Evolutionary conservation across 2,888 invertebrate genomes (phyloP).

Genomic region (Griposia aprilina): DNA sequence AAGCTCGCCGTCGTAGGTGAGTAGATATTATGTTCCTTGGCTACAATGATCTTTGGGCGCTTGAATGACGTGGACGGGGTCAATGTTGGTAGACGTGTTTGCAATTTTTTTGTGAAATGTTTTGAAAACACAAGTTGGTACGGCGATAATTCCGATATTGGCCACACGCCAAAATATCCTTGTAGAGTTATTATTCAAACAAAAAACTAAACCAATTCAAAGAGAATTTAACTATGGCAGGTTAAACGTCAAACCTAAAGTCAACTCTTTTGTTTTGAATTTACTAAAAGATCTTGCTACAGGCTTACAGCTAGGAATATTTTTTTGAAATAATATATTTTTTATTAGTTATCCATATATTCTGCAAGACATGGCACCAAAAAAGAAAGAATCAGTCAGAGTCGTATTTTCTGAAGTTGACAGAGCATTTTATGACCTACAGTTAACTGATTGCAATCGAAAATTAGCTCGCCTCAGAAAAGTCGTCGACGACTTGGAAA

Average conservation of each 20-base stretch:
- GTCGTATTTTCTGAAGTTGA: slow-evolving; percentile 92
- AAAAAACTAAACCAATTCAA: background rate
- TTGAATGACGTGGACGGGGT: too few relatives aligned
- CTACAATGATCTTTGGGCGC: too few relatives aligned
- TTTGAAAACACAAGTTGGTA: background rate
- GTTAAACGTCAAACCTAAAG: slow-evolving; percentile 1
- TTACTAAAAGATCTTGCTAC: background rate
- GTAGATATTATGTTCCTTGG: too few relatives aligned
- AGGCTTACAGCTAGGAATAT: background rate
- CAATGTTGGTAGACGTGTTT: too few relatives aligned
- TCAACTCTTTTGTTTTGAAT: slow-evolving; percentile 20
- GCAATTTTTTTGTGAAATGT: background rate
- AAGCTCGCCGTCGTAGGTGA: background rate
- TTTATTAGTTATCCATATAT: slow-evolving; percentile 21
- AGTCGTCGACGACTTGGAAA: slow-evolving; percentile 92
- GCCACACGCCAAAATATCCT: background rate
- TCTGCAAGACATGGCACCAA: slow-evolving; percentile 80
- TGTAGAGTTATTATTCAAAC: background rate
- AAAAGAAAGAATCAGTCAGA: slow-evolving; percentile 74
- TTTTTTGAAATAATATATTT: slow-evolving; percentile 32
- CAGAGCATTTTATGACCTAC: slow-evolving; percentile 94
- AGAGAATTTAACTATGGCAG: slow-evolving; percentile 13
- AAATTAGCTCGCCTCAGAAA: slow-evolving; percentile 93
- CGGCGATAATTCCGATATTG: background rate
- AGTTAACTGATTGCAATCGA: slow-evolving; percentile 95